Evolutionary conservation across 2,888 invertebrate genomes (phyloP).

Genomic region (Chrysina gloriosa): DNA sequence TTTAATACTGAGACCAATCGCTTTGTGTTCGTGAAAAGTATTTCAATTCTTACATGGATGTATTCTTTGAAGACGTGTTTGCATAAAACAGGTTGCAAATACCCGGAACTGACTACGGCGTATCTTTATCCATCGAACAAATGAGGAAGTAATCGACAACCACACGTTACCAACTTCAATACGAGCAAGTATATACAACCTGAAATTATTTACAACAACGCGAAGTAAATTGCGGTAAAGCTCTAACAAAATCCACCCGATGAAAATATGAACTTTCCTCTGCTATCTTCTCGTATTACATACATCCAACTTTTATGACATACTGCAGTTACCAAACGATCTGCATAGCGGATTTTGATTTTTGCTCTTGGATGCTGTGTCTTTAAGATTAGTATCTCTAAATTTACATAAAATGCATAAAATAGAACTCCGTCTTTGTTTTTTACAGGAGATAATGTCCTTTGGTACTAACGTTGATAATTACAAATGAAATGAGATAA

Average conservation of each 20-base stretch:
- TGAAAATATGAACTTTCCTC: neutral
- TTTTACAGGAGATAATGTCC: too few relatives aligned
- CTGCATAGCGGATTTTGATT: neutral
- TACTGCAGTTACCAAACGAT: neutral
- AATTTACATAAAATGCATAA: neutral
- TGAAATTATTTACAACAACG: slow-evolving; percentile 2
- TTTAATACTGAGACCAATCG: slow-evolving; percentile 20
- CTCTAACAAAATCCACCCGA: neutral
- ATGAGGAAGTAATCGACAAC: neutral
- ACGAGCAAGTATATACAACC: neutral
- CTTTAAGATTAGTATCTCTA: too few relatives aligned
- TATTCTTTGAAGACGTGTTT: neutral
- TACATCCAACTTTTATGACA: neutral
- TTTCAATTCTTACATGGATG: neutral
- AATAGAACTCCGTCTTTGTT: neutral
- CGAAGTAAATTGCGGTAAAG: neutral
- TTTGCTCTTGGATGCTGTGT: neutral
- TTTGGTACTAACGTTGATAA: neutral
- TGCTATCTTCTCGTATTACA: neutral
- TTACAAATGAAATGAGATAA: neutral
- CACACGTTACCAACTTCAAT: neutral
- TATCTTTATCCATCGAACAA: slow-evolving; percentile 6
- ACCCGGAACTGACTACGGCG: slow-evolving; percentile 15
- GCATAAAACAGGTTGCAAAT: slow-evolving; percentile 26
- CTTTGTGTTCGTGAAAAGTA: slow-evolving; percentile 29